Percentiles rank a stretch among this genome's conserved stretches.
These are phyloP conservation scores for Aldrovandia affinis DNA, from an alignment of 2,797 vertebrate species.

Conservation along the genomic window DNA sequence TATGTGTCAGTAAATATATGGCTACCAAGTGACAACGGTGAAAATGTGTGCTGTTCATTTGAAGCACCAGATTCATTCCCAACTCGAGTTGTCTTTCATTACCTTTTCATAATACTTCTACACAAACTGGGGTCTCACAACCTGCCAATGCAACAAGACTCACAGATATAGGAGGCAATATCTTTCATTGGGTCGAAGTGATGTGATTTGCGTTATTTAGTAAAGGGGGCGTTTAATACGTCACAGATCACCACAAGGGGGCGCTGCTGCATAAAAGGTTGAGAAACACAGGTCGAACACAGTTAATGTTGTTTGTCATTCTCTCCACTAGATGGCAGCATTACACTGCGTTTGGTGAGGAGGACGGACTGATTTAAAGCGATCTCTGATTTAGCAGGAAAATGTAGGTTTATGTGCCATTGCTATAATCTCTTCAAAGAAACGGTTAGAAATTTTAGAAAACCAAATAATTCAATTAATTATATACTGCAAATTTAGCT, in stretches of 20 bases:
- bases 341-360: not conserved
- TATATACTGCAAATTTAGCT: not conserved
- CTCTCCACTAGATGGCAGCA: slow-evolving; percentile 49
- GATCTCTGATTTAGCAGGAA: not conserved
- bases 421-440: not conserved
- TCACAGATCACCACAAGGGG: not conserved
- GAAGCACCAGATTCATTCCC: not conserved
- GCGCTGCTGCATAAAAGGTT: not conserved
- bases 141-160: not conserved
- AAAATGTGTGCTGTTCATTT: not conserved
- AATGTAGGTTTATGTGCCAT: not conserved
- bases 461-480: not conserved
- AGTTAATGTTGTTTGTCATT: not conserved
- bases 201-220: too few relatives aligned
- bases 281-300: not conserved
- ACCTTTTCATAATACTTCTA: not conserved
- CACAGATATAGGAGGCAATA: not conserved
- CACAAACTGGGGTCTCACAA: not conserved
- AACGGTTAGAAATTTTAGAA: not conserved
- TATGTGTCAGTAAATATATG: not conserved
- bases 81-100: not conserved
- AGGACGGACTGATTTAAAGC: not conserved
- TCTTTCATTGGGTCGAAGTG: not conserved
- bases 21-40: not conserved
- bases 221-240: too few relatives aligned